A percentile compares a stretch with the other conserved stretches of the same genome.
These are phyloP conservation scores for Microdon myrmicae DNA, from an alignment of 2,888 invertebrate species.

Conservation along the genomic window DNA sequence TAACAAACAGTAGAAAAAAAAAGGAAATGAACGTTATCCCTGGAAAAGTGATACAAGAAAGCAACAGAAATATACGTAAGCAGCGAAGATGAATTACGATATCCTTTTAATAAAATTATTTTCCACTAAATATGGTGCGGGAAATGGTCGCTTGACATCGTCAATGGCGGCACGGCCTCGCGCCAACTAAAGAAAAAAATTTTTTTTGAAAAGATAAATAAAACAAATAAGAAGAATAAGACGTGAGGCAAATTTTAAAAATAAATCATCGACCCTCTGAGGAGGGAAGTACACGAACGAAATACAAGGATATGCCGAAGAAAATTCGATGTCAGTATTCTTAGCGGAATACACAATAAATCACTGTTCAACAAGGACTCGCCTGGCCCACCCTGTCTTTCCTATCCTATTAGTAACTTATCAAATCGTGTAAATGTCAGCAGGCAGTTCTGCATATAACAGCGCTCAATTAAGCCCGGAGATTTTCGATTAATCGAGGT, in stretches of 20 bases:
- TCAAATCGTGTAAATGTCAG: slow-evolving; percentile 33
- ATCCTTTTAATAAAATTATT: slow-evolving; percentile 47
- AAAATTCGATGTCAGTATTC: slow-evolving; percentile 23
- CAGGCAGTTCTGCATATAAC: slow-evolving; percentile 4
- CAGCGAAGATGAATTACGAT: slow-evolving; percentile 42
- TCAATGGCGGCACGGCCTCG: slow-evolving; percentile 6
- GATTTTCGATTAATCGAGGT: slow-evolving; percentile 8
- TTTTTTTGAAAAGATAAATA: too few relatives aligned
- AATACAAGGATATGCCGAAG: slow-evolving; percentile 2
- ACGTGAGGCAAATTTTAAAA: slow-evolving; percentile 31
- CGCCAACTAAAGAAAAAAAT: too few relatives aligned
- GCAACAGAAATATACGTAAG: slow-evolving; percentile 12
- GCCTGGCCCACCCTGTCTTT: slow-evolving; percentile 1
- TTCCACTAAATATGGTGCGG: slow-evolving; percentile 39
- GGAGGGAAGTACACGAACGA: not conserved
- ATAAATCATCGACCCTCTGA: slow-evolving; percentile 38
- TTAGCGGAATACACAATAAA: slow-evolving; percentile 24
- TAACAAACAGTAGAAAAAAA: too few relatives aligned
- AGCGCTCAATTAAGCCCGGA: slow-evolving; percentile 11
- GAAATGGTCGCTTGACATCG: slow-evolving; percentile 26
- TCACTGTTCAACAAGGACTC: slow-evolving; percentile 32
- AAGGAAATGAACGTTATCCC: slow-evolving; percentile 1
- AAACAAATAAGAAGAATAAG: slow-evolving; percentile 16
- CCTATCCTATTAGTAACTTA: slow-evolving; percentile 28
- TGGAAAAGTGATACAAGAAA: slow-evolving; percentile 15